A percentile compares a stretch with the other conserved stretches of the same genome.
Evolutionary conservation across 1,140 invertebrate genomes (phyloP).

Genomic region (Drosophila aff.): DNA sequence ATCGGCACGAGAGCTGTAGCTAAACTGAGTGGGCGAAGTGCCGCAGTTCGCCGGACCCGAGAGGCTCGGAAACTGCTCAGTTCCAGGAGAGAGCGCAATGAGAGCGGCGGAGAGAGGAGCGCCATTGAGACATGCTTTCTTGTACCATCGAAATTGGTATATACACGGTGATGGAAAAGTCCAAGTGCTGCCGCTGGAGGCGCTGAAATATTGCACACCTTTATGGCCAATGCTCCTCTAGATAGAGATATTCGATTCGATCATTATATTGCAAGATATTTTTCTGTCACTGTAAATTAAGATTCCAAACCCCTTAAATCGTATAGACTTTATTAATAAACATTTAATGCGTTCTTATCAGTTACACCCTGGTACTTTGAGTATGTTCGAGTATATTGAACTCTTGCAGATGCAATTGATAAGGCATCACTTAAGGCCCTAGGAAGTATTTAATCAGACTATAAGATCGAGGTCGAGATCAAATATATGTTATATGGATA

Average conservation of each 20-base stretch:
- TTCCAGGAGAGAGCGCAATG: conserved; percentile 14
- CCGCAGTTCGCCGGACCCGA: conserved; percentile 13
- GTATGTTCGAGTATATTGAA: conserved; percentile 16
- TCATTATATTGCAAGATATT: not conserved
- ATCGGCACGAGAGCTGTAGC: conserved; percentile 31
- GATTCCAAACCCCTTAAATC: conserved; percentile 14
- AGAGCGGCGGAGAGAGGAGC: conserved; percentile 10
- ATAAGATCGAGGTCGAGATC: not conserved
- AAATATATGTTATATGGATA: not conserved
- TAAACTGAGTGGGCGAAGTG: conserved; percentile 40
- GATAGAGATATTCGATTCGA: not conserved
- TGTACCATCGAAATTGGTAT: conserved; percentile 18
- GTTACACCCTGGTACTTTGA: conserved; percentile 1
- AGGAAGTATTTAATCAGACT: not conserved
- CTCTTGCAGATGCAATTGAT: not conserved
- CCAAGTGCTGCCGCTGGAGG: not conserved
- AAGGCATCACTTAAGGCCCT: not conserved
- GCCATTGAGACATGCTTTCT: conserved; percentile 18
- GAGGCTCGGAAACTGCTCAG: conserved; percentile 29
- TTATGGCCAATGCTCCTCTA: not conserved
- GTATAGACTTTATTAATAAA: conserved; percentile 24
- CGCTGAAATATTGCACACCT: not conserved
- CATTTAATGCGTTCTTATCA: conserved; percentile 25
- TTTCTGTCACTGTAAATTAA: not conserved
- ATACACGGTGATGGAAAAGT: conserved; percentile 16